Conservation (phyloP, 2,113 vertebrate genomes). For the Melanotaenia duboulayi region DNA sequence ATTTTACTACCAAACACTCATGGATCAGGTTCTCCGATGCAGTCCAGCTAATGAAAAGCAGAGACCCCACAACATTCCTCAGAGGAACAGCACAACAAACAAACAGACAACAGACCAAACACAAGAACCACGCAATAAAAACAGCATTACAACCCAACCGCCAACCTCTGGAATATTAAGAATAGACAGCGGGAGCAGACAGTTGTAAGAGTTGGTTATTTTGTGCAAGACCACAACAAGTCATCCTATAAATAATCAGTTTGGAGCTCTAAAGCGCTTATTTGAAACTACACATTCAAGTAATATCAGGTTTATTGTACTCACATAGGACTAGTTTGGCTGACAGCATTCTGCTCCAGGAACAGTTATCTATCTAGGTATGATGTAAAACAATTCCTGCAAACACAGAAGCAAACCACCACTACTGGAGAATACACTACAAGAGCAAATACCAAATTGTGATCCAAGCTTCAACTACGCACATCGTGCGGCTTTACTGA, state of each 20-base stretch:
- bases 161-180: slow-evolving; percentile 55
- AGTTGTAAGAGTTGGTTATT: slow-evolving; percentile 60
- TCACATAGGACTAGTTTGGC: slow-evolving; percentile 21
- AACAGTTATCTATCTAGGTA: slow-evolving; percentile 17
- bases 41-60: slow-evolving; percentile 76
- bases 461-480: slow-evolving; percentile 41
- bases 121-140: slow-evolving; percentile 69
- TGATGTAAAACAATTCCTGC: slow-evolving; percentile 3
- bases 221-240: slow-evolving; percentile 55
- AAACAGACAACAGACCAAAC: slow-evolving; percentile 64
- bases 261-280: slow-evolving; percentile 41
- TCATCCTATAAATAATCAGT: slow-evolving; percentile 63
- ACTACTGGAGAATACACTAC: slow-evolving; percentile 20
- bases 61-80: slow-evolving; percentile 62
- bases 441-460: slow-evolving; percentile 23
- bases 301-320: slow-evolving; percentile 27
- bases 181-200: slow-evolving; percentile 53
- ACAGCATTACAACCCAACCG: slow-evolving; percentile 64
- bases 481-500: slow-evolving; percentile 51
- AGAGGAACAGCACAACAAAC: slow-evolving; percentile 59
- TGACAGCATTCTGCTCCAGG: not conserved
- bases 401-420: slow-evolving; percentile 17
- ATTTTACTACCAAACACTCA: slow-evolving; percentile 20
- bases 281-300: slow-evolving; percentile 25
- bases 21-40: slow-evolving; percentile 40